Conservation (phyloP, 1,140 invertebrate genomes). For the Panagrolaimus sp. region DNA sequence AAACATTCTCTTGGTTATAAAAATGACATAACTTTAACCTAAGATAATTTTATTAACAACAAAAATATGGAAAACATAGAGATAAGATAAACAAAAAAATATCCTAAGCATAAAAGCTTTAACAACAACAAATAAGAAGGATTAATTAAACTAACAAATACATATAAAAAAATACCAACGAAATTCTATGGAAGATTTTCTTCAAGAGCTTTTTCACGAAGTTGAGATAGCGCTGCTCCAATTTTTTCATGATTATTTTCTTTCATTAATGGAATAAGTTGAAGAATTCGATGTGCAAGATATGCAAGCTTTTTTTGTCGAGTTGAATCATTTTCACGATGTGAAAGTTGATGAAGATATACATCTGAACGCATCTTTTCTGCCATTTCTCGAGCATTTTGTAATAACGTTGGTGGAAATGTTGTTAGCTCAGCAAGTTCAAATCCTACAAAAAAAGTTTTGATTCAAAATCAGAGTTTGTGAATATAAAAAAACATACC, state of each 20-base stretch:
- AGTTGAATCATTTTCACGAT: not conserved
- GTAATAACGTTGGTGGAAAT: slow-evolving; percentile 20
- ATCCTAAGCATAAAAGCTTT: no score
- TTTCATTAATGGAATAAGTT: not conserved
- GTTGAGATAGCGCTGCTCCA: not conserved
- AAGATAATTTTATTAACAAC: no score
- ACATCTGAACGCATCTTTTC: slow-evolving; percentile 13
- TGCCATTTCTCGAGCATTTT: slow-evolving; percentile 20
- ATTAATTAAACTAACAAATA: no score
- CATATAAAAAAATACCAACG: no score
- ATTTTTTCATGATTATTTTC: not conserved
- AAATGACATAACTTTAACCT: no score
- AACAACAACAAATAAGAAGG: no score
- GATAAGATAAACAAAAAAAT: no score
- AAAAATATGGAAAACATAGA: no score
- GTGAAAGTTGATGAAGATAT: not conserved
- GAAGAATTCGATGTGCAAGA: not conserved
- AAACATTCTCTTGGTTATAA: no score
- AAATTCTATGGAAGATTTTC: not conserved
- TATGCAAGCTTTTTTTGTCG: not conserved
- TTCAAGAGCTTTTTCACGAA: not conserved
- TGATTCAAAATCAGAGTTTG: not conserved
- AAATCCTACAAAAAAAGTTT: slow-evolving; percentile 34
- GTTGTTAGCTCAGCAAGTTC: slow-evolving; percentile 38
- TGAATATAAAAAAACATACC: slow-evolving; percentile 28